Evolutionary conservation across 2,888 invertebrate genomes (phyloP), one percentile per base, ranked within the genome.

Genomic region (Acrobeloides nanus): DNA sequence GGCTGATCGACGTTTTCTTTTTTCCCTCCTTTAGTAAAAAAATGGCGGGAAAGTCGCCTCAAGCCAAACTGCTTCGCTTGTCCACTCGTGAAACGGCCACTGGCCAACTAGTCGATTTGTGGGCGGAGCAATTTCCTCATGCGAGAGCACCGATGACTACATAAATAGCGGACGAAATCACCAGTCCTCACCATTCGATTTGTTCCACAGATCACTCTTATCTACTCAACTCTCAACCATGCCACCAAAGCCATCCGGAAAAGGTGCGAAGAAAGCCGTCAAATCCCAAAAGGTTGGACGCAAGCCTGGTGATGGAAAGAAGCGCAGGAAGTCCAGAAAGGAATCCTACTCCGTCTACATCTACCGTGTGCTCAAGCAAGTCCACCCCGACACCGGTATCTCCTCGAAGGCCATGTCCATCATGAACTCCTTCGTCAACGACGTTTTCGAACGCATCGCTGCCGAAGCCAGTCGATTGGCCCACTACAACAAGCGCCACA

Each of bases 351-450:
- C 59, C 1, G 75, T 76, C 51, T 79, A 78, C 70, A 76, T 84
- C 12, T 83, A 81, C 76, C 83, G 82, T 58, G 73, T 84, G 4
- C 64, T 84, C 49, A 79, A 80, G 61, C 79, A 66, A 57, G 67
- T 67, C n/a, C 81, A 82, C 57, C 80, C 81, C 0, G 82, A 83
- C 70, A 77, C 82, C 32, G 82, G 83, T 0, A 81, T 85, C 42
- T 82, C 84, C 0, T 80, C 79, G 21, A 83, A 83, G 61, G 82
- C 83, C 0, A 84, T 59, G 83, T 72, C 78, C 60, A 83, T 84
- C 53, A 83, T 85, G 83, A 83, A 84, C 74, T 82, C 81, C 62
- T 85, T 85, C 54, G 82, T 85, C 0, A 83, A 82, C 59, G 84
- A 86, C 60, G 82, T 84, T 64, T 78, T 86, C 64, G 84, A 85